Conservation (phyloP, 2,888 invertebrate genomes). For the Drosophila mimica region DNA sequence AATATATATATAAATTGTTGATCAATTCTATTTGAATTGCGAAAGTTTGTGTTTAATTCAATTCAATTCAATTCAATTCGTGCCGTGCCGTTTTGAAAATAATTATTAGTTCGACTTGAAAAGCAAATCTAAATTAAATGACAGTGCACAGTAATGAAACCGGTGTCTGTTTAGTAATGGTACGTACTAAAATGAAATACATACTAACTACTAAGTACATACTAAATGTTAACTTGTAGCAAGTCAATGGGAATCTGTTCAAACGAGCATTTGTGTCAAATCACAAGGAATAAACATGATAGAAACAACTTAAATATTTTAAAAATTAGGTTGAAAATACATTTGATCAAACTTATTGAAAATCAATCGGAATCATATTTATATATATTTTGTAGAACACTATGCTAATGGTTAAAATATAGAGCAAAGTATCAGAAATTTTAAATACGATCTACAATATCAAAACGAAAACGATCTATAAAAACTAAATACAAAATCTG, state of each 20-base stretch:
- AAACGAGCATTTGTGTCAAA: background rate
- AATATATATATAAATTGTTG: conserved; percentile 7
- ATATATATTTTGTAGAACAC: background rate
- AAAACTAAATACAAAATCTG: background rate
- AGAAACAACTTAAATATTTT: too few relatives aligned
- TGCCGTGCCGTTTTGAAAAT: conserved; percentile 45
- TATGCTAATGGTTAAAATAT: too few relatives aligned
- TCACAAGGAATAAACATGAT: background rate
- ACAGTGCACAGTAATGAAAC: conserved; percentile 85
- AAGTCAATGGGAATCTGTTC: too few relatives aligned
- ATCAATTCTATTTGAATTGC: conserved; percentile 40
- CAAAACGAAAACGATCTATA: background rate
- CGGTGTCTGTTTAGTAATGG: conserved; percentile 85
- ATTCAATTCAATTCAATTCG: conserved; percentile 29
- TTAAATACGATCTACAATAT: background rate
- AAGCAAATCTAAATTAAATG: conserved; percentile 81
- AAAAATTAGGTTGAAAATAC: too few relatives aligned
- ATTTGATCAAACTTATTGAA: background rate
- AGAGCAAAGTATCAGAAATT: background rate
- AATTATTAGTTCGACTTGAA: conserved; percentile 68
- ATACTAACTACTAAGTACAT: background rate
- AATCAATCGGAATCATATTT: background rate
- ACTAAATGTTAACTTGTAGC: background rate
- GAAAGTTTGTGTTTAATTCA: conserved; percentile 7
- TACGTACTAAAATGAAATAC: conserved; percentile 64